phyloP scores from a whole-genome alignment of 2,888 invertebrate species.

The Drosophila pegasa region DNA sequence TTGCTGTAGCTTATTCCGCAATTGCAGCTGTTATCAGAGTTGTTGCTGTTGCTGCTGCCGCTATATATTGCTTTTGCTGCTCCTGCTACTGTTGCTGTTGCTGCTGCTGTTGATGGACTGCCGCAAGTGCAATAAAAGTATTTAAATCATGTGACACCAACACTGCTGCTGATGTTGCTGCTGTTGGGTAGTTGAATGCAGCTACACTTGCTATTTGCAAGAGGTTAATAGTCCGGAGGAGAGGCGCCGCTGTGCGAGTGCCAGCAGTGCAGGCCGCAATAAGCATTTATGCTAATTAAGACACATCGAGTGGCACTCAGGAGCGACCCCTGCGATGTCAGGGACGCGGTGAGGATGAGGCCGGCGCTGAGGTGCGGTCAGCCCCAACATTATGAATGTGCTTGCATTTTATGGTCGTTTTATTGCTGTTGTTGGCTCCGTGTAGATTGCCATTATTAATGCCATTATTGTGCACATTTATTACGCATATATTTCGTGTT shows the following conservation, averaged over 20 bases:
- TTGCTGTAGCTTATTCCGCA: not conserved
- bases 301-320: constrained; percentile 61
- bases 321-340: not conserved
- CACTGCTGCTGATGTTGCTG: constrained; percentile 13
- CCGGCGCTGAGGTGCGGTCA: constrained; percentile 15
- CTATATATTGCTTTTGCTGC: not conserved
- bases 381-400: constrained; percentile 55
- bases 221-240: constrained; percentile 1
- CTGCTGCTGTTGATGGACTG: constrained; percentile 60
- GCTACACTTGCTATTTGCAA: not conserved
- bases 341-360: not conserved
- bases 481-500: constrained; percentile 49
- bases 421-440: constrained; percentile 67
- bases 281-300: constrained; percentile 75
- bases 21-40: constrained; percentile 11
- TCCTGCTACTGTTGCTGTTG: constrained; percentile 14
- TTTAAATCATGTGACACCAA: constrained; percentile 58
- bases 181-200: constrained; percentile 1
- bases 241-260: constrained; percentile 38
- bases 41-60: not conserved
- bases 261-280: constrained; percentile 38
- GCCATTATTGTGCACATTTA: constrained; percentile 67
- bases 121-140: constrained; percentile 60
- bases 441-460: constrained; percentile 67
- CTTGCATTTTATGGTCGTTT: constrained; percentile 72